Conservation (phyloP, 2,888 invertebrate species). For the Drosophila anomalata region DNA sequence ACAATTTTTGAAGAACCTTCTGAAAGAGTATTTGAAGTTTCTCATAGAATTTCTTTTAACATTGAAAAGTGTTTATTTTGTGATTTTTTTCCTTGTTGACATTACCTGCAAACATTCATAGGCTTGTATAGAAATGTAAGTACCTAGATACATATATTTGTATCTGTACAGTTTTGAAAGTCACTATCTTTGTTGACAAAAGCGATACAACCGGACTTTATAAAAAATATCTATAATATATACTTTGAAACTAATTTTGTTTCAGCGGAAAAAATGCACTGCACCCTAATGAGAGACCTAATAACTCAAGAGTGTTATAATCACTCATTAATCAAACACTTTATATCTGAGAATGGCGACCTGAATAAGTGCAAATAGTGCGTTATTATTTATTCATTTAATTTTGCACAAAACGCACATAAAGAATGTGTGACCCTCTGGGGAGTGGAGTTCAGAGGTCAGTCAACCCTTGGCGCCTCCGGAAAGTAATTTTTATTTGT, state of each 20-base stretch:
- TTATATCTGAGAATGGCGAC: constrained; percentile 21
- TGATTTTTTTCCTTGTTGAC: background rate
- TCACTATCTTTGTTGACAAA: constrained; percentile 19
- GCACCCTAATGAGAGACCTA: background rate
- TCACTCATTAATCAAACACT: constrained; percentile 36
- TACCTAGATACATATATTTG: background rate
- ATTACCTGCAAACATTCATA: background rate
- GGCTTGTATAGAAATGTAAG: background rate
- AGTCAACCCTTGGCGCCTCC: constrained; percentile 56
- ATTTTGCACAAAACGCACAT: constrained; percentile 49
- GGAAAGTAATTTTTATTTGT: constrained; percentile 55
- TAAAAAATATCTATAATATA: background rate
- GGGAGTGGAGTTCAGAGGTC: constrained; percentile 45
- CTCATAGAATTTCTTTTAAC: too few relatives aligned
- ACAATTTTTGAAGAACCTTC: background rate
- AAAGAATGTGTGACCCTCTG: constrained; percentile 7
- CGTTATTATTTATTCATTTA: constrained; percentile 68
- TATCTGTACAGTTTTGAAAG: background rate
- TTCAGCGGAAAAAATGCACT: background rate
- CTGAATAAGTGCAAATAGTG: constrained; percentile 52
- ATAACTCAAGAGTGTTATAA: constrained; percentile 12
- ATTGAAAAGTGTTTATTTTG: constrained; percentile 2
- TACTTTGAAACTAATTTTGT: background rate
- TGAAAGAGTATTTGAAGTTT: background rate
- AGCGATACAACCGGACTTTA: background rate